Base-by-base conservation (phyloP, 2,113 vertebrate species). In the Orcinus orca region DNA sequence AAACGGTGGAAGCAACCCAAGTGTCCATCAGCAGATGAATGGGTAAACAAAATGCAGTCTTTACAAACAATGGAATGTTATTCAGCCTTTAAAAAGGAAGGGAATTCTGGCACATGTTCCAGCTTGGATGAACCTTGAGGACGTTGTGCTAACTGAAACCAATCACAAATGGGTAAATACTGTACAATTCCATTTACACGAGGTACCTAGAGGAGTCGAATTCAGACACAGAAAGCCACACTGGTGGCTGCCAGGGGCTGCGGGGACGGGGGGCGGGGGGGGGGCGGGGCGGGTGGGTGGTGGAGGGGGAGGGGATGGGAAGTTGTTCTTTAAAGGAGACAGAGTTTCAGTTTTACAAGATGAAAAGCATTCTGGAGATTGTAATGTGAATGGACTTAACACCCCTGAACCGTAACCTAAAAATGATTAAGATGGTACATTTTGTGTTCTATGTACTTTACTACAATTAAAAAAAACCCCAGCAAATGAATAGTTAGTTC, bases 251-350 rank as follows among this genome's bases (percentile, higher is more conserved):
- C 4, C 4, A 65, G 55, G 50, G 60, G 4, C 18, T 17, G 9
- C 3, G 50, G 50, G 1, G 14, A n/a, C n/a, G n/a, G n/a, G n/a
- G n/a, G n/a, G n/a, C n/a, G n/a, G n/a, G n/a, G n/a, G n/a, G n/a
- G n/a, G n/a, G n/a, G n/a, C n/a, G n/a, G n/a, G n/a, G n/a, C n/a
- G n/a, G n/a, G n/a, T n/a, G 55, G 15, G 5, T 1, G 53, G 5
- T 7, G 1, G 14, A 38, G 8, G 3, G 2, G 20, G 1, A 12
- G n/a, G 10, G n/a, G 0, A 47, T 8, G 23, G 6, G 15, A 10
- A 50, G 8, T 96, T 63, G 5, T 25, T 31, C 9, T 41, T 76
- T 8, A 82, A 33, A 50, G 47, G 36, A 8, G 11, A 67, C 6
- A 33, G 33, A 44, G 41, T 60, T 85, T 81, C 76, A 68, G 8